phyloP scores from a whole-genome alignment of 2,888 invertebrate genomes.

The Fragum fragum region DNA sequence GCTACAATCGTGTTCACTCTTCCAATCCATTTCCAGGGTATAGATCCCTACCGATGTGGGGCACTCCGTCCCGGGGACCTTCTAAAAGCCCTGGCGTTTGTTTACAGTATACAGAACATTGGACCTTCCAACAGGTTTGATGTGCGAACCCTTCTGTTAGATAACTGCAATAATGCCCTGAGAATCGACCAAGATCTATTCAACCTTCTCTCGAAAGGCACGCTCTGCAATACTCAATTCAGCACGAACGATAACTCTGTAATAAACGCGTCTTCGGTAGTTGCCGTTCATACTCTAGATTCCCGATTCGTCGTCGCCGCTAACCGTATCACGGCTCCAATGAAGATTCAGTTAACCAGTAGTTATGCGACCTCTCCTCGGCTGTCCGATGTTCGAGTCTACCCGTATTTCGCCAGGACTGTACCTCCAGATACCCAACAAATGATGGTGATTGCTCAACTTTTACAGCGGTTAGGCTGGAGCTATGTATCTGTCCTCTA shows the following conservation, averaged over 20 bases:
- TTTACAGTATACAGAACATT: slow-evolving; percentile 79
- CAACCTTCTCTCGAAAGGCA: slow-evolving; percentile 81
- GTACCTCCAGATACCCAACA: slow-evolving; percentile 77
- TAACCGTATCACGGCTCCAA: slow-evolving; percentile 87
- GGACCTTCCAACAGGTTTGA: slow-evolving; percentile 27
- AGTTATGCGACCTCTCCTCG: slow-evolving; percentile 70
- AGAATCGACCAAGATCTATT: slow-evolving; percentile 81
- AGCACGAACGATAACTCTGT: slow-evolving; percentile 53
- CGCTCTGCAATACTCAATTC: slow-evolving; percentile 80
- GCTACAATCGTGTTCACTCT: slow-evolving; percentile 73
- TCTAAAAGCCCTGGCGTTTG: slow-evolving; percentile 84
- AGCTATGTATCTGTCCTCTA: slow-evolving; percentile 85
- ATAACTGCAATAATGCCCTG: slow-evolving; percentile 79
- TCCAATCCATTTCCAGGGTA: slow-evolving; percentile 77
- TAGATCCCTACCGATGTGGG: slow-evolving; percentile 77
- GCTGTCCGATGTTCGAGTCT: slow-evolving; percentile 71
- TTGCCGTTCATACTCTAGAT: slow-evolving; percentile 82
- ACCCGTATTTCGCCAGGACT: slow-evolving; percentile 79
- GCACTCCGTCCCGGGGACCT: slow-evolving; percentile 73
- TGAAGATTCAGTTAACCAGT: slow-evolving; percentile 88
- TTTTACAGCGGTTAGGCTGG: slow-evolving; percentile 85
- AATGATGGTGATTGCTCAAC: slow-evolving; percentile 80
- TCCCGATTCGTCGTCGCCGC: slow-evolving; percentile 78
- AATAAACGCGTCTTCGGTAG: slow-evolving; percentile 72
- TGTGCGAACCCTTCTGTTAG: slow-evolving; percentile 77